Evolutionary conservation across 2,888 invertebrate genomes (phyloP).

Genomic region (Eupelmus urozonus): DNA sequence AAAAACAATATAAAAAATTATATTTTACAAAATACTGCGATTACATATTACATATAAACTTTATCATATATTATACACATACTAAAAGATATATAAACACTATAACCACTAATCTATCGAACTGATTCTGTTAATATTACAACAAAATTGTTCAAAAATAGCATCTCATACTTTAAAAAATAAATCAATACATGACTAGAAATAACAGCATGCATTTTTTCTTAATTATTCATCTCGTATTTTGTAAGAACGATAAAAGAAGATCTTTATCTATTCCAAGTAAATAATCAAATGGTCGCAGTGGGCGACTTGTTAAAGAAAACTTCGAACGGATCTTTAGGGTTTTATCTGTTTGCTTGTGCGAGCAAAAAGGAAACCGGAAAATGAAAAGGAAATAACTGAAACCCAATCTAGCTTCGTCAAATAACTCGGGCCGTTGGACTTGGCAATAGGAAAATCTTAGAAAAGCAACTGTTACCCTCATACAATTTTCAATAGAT

Average conservation of each 20-base stretch:
- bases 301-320: background rate
- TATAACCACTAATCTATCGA: too few relatives aligned
- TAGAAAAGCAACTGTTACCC: background rate
- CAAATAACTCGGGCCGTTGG: slow-evolving; percentile 22
- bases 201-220: too few relatives aligned
- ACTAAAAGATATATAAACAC: too few relatives aligned
- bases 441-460: background rate
- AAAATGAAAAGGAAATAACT: slow-evolving; percentile 38
- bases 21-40: too few relatives aligned
- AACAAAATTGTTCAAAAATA: too few relatives aligned
- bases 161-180: too few relatives aligned
- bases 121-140: too few relatives aligned
- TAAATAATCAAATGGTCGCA: background rate
- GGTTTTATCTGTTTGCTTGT: slow-evolving; percentile 18
- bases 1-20: too few relatives aligned
- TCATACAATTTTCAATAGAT: background rate
- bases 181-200: too few relatives aligned
- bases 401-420: slow-evolving; percentile 29
- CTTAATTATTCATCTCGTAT: too few relatives aligned
- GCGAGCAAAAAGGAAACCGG: slow-evolving; percentile 6
- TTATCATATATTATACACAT: background rate
- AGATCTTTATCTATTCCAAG: slow-evolving; percentile 1
- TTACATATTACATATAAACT: background rate
- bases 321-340: background rate
- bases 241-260: too few relatives aligned